Conservation (phyloP, 2,113 vertebrate genomes). For the Epinephelus lanceolatus region DNA sequence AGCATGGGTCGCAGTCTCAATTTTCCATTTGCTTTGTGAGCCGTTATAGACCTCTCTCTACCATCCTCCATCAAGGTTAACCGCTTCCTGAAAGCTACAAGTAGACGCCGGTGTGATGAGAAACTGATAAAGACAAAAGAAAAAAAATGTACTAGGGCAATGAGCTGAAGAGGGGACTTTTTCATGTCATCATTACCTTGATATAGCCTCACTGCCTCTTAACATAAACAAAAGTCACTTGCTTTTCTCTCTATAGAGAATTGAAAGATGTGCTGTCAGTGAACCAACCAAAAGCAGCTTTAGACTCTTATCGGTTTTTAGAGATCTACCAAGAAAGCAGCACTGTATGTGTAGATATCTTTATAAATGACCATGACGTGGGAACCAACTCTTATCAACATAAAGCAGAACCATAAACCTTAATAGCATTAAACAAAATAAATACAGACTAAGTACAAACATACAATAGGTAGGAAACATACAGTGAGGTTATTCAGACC, state of each 20-base stretch:
- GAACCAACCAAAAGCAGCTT: neutral
- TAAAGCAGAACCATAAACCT: neutral
- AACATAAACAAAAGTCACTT: neutral
- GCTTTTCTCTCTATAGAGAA: neutral
- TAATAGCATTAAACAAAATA: neutral
- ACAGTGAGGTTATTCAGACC: slow-evolving; percentile 10
- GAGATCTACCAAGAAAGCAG: neutral
- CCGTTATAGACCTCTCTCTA: slow-evolving; percentile 28
- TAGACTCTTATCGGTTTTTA: neutral
- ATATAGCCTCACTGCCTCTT: neutral
- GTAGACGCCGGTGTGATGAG: slow-evolving; percentile 22
- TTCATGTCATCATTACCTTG: neutral
- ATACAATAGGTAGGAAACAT: neutral
- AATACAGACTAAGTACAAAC: neutral
- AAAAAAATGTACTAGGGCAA: slow-evolving; percentile 6
- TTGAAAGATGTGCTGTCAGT: neutral
- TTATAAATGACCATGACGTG: neutral
- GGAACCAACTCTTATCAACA: neutral
- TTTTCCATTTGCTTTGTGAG: slow-evolving; percentile 53
- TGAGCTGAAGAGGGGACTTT: slow-evolving; percentile 14
- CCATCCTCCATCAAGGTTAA: slow-evolving; percentile 57
- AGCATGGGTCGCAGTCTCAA: slow-evolving; percentile 24
- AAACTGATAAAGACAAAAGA: slow-evolving; percentile 17
- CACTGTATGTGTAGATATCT: neutral
- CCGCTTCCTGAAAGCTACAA: slow-evolving; percentile 69